Evolutionary conservation across 35 echinoderm and acorn worm species (phyloP).

Genomic region (Chiridota heheva): DNA sequence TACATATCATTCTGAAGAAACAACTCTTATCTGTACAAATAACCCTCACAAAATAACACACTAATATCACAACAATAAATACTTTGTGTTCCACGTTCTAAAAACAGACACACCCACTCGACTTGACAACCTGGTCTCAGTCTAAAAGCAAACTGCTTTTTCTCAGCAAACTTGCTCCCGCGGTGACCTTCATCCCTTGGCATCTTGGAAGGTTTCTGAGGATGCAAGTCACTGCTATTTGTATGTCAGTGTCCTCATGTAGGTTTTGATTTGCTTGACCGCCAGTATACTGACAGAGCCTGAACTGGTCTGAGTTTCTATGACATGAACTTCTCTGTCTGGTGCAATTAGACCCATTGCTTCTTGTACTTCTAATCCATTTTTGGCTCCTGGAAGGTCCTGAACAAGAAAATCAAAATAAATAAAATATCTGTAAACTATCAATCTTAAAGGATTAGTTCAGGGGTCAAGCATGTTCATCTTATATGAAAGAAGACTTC

Average conservation of each 20-base stretch:
- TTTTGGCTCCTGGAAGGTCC: constrained; percentile 65
- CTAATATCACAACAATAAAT: constrained; percentile 1
- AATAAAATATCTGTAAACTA: background rate
- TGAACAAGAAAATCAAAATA: constrained; percentile 1
- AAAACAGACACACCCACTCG: background rate
- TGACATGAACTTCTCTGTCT: constrained; percentile 66
- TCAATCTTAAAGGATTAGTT: background rate
- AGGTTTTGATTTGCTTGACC: constrained; percentile 47
- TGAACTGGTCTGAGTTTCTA: constrained; percentile 60
- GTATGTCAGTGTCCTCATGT: constrained; percentile 65
- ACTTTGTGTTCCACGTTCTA: background rate
- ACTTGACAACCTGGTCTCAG: background rate
- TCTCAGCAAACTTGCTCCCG: no score
- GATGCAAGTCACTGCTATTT: background rate
- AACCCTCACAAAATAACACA: background rate
- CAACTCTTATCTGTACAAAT: background rate
- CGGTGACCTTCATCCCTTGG: no score
- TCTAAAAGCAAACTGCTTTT: no score
- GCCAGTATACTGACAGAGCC: constrained; percentile 57
- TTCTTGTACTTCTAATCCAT: constrained; percentile 41
- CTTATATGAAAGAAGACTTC: background rate
- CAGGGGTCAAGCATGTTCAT: background rate
- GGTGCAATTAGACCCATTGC: constrained; percentile 42
- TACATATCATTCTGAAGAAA: background rate
- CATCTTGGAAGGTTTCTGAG: background rate